phyloP scores from a whole-genome alignment of 2,797 vertebrate genomes.

The Microctenopoma lineatum region DNA sequence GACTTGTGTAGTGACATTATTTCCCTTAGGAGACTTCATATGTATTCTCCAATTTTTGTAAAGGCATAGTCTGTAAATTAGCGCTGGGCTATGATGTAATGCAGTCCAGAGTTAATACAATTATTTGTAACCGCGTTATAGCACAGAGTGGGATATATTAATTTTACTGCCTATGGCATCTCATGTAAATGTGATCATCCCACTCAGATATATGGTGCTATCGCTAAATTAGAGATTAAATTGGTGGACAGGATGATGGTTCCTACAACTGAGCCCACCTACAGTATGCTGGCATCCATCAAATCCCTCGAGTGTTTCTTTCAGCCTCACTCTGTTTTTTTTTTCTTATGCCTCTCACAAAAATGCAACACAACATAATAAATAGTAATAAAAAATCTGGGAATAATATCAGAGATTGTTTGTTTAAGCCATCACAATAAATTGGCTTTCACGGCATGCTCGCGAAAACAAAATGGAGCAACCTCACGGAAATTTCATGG shows the following conservation, averaged over 20 bases:
- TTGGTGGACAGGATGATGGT: background rate
- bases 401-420: background rate
- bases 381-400: background rate
- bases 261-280: constrained; percentile 8
- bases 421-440: constrained; percentile 7
- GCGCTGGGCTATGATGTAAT: background rate
- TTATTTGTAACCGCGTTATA: constrained; percentile 14
- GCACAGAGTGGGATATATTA: background rate
- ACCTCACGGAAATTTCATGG: background rate
- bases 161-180: constrained; percentile 5
- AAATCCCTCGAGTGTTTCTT: background rate
- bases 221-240: constrained; percentile 13
- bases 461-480: background rate
- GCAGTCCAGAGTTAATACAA: constrained; percentile 15
- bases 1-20: background rate
- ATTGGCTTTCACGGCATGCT: background rate
- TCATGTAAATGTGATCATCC: constrained; percentile 15
- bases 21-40: background rate
- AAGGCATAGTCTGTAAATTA: background rate
- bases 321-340: background rate
- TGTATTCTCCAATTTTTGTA: background rate
- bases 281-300: background rate
- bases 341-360: constrained; percentile 7
- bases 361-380: background rate
- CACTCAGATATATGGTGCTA: constrained; percentile 15